Percentiles rank a stretch among this genome's conserved stretches.
Evolutionary conservation across 2,113 vertebrate species (phyloP).

Genomic region (Origma solitaria): DNA sequence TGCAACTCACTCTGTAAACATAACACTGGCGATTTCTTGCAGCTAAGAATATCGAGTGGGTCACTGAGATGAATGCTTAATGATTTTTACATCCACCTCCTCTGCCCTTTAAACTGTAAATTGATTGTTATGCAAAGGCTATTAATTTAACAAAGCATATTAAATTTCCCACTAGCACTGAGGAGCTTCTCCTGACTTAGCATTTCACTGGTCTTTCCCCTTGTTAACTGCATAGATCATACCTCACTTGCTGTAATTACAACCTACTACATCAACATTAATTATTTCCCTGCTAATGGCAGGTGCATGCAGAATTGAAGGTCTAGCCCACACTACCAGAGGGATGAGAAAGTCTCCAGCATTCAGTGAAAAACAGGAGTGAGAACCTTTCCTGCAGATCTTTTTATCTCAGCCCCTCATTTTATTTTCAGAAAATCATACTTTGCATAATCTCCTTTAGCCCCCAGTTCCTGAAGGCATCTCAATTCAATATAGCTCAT

Average conservation of each 20-base stretch:
- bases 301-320: not conserved
- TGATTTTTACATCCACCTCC: conserved; percentile 23
- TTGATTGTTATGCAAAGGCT: conserved; percentile 30
- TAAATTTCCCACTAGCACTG: conserved; percentile 7
- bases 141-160: conserved; percentile 47
- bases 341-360: not conserved
- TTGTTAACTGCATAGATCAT: not conserved
- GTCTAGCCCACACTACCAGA: not conserved
- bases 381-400: not conserved
- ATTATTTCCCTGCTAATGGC: not conserved
- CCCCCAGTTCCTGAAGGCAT: not conserved
- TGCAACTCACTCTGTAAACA: not conserved
- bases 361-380: not conserved
- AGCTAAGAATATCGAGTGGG: not conserved
- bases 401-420: not conserved
- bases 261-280: not conserved
- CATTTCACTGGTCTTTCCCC: not conserved
- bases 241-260: conserved; percentile 19
- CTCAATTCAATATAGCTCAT: not conserved
- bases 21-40: not conserved
- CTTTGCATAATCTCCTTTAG: not conserved
- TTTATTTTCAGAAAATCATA: not conserved
- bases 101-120: conserved; percentile 29
- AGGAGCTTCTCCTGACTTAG: not conserved
- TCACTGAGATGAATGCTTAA: not conserved